Evolutionary conservation across 35 echinoderm and acorn worm species (phyloP), one percentile per base, ranked within the genome.

Genomic region (Stichopus chloronotus): DNA sequence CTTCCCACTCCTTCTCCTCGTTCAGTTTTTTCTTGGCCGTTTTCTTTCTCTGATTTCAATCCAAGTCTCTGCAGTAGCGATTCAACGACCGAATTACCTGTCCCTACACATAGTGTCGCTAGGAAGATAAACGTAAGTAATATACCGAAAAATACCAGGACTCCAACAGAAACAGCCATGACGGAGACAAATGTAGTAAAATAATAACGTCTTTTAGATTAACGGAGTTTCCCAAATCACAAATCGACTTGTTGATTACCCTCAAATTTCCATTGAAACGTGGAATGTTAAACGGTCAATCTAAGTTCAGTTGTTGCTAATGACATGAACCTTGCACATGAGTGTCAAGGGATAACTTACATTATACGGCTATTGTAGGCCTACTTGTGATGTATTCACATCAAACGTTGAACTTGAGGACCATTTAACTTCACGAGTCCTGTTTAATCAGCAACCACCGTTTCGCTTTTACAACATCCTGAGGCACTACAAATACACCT

Each of bases 161-260:
- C 80, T 55, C 80, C 80, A 5, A 83, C 9, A 13, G 53, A 24
- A 52, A 83, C 55, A 83, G 80, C 80, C 80, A 83, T 83, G n/a
- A 7, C 76, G 30, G 3, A 43, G 30, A 43, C 30, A 43, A 43
- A 43, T 43, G 3, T 1, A 43, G 30, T 43, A 43, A 43, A 43
- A 43, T 3, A 43, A 43, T 43, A 43, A 43, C 30, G 30, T 0
- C 3, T 43, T 43, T 3, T 43, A n/a, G 30, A 43, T 43, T 43
- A 43, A 43, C 30, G 30, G 30, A 43, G 30, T 43, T 43, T 43
- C 30, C 30, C 30, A 43, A 43, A 43, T 43, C 30, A 43, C 30
- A 43, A 43, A 43, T 43, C 3, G 30, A 43, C n/a, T 43, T 43
- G 30, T 43, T 43, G 30, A 43, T 43, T 43, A 43, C 3, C 30